phyloP scores from a whole-genome alignment of 2,888 invertebrate genomes.

The Drosophila mulleri region DNA sequence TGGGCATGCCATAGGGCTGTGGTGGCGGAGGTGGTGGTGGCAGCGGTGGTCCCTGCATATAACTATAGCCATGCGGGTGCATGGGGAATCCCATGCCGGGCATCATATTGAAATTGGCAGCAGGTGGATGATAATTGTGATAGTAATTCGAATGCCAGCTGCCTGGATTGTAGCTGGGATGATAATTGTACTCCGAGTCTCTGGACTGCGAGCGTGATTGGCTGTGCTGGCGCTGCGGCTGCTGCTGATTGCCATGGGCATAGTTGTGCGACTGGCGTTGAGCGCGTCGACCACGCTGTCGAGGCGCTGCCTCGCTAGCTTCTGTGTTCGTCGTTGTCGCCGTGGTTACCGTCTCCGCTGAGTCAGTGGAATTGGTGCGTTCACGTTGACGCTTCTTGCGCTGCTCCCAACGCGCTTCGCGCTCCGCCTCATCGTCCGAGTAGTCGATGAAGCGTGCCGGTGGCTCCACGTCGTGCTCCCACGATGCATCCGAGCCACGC shows the following conservation, averaged over 20 bases:
- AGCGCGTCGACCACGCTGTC: constrained; percentile 55
- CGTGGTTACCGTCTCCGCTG: constrained; percentile 35
- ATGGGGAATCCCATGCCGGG: constrained; percentile 57
- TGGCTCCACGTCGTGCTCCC: constrained; percentile 93
- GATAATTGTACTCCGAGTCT: constrained; percentile 59
- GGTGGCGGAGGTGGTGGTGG: constrained; percentile 34
- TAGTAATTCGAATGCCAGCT: constrained; percentile 84
- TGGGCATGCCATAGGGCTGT: constrained; percentile 45
- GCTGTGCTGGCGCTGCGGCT: constrained; percentile 8
- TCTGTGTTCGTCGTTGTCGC: constrained; percentile 42
- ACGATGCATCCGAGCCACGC: constrained; percentile 95
- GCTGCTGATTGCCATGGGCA: constrained; percentile 17
- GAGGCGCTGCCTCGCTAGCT: constrained; percentile 30
- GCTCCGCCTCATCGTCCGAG: constrained; percentile 96
- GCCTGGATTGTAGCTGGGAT: constrained; percentile 74
- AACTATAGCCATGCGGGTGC: constrained; percentile 59
- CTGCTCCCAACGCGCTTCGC: constrained; percentile 85
- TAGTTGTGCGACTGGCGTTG: constrained; percentile 37
- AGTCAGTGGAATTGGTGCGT: constrained; percentile 62
- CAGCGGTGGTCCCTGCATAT: constrained; percentile 42
- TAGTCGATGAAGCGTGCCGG: constrained; percentile 90
- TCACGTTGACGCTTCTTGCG: constrained; percentile 79
- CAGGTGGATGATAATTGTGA: constrained; percentile 67
- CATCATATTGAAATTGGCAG: constrained; percentile 66
- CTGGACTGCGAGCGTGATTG: constrained; percentile 38